These are phyloP conservation scores for Microplitis manilae DNA, from an alignment of 2,888 invertebrate genomes.

Conservation along the genomic window DNA sequence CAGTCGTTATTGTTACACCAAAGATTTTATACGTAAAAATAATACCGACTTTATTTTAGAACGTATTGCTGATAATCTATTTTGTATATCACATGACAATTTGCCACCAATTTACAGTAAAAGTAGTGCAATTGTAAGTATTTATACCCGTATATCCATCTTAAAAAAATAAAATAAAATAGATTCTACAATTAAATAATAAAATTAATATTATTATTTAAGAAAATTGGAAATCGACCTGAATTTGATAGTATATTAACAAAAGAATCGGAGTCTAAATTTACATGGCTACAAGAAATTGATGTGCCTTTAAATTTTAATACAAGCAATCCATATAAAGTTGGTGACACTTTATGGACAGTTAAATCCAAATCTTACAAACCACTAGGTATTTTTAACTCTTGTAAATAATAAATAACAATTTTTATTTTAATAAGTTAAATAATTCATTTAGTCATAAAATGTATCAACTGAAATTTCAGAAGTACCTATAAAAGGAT, in stretches of 20 bases:
- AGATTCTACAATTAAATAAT: neutral
- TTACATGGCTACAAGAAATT: constrained; percentile 55
- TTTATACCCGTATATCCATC: constrained; percentile 32
- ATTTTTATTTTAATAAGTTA: constrained; percentile 22
- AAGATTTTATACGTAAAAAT: constrained; percentile 74
- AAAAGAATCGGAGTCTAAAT: constrained; percentile 41
- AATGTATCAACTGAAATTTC: constrained; percentile 25
- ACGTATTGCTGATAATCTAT: constrained; percentile 72
- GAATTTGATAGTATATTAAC: constrained; percentile 47
- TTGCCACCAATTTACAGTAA: constrained; percentile 70
- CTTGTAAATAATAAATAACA: constrained; percentile 14
- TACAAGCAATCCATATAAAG: constrained; percentile 55
- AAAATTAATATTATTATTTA: constrained; percentile 25
- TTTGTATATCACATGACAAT: constrained; percentile 77
- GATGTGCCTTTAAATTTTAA: constrained; percentile 51
- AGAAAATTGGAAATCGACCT: constrained; percentile 57
- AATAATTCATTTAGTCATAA: neutral
- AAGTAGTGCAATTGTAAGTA: constrained; percentile 49
- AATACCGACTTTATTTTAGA: constrained; percentile 72
- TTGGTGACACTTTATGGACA: constrained; percentile 61
- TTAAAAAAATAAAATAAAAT: neutral
- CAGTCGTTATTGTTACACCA: constrained; percentile 74
- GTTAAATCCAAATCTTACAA: constrained; percentile 54
- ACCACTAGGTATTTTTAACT: constrained; percentile 57
- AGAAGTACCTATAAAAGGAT: constrained; percentile 65